phyloP scores from a whole-genome alignment of 2,888 invertebrate species.

The Stegophylla sp. region DNA sequence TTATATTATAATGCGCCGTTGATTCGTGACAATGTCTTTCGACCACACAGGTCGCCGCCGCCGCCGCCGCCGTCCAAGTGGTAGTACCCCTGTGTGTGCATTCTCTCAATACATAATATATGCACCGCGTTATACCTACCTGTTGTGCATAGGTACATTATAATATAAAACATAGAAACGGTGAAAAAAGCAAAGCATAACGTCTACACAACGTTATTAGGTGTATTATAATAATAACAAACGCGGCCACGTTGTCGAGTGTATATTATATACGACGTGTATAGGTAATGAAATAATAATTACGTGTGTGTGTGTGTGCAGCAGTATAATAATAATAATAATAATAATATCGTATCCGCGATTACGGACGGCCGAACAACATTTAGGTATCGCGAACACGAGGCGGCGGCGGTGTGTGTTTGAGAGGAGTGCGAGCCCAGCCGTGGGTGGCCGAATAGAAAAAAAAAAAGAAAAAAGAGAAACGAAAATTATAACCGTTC shows the following conservation, averaged over 20 bases:
- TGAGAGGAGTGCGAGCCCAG: background rate
- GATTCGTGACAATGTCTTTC: conserved; percentile 53
- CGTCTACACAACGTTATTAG: background rate
- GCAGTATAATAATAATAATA: background rate
- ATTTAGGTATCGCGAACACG: conserved; percentile 6
- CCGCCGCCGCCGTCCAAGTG: background rate
- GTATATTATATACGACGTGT: background rate
- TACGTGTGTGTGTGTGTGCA: background rate
- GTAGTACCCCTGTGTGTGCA: too few species aligned
- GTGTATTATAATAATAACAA: background rate
- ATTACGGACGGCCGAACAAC: background rate
- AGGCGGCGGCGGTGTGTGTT: conserved; percentile 7
- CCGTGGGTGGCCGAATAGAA: conserved; percentile 1
- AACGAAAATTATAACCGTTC: background rate
- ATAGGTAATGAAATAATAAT: too few species aligned
- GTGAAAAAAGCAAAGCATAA: too few species aligned
- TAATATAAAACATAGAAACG: too few species aligned
- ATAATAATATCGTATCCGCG: background rate
- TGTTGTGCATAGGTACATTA: background rate
- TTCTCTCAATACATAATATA: background rate
- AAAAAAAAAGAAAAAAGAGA: conserved; percentile 4
- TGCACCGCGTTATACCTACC: background rate
- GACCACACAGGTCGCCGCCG: conserved; percentile 47
- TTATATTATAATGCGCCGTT: background rate
- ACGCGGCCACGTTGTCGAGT: background rate